Evolutionary conservation across 1,140 invertebrate genomes (phyloP), one percentile per base, ranked within the genome.

Genomic region (Coptotermes formosanus): DNA sequence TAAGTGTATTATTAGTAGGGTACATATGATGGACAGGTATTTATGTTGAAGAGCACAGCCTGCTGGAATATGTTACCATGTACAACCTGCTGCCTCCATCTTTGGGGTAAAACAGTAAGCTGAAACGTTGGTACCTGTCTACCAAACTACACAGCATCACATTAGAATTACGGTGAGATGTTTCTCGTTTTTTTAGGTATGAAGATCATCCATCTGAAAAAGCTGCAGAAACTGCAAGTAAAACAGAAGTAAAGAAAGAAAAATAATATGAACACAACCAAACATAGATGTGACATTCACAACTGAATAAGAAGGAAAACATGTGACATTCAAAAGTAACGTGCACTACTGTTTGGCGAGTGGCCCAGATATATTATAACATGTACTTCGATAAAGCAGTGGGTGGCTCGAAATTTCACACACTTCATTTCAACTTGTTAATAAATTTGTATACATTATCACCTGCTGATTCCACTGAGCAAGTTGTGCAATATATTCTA

Each of bases 201-300:
- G 94, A 95, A 89, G 94, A 95, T 91, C 93, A 94, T 91, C 93
- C 94, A 48, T 91, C 92, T 86, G 91, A 91, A 82, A 89, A 90
- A 85, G 87, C 90, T 0, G 90, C 92, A 86, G 91, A 91, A 86
- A 90, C 91, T 69, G 89, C 89, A 85, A 90, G 91, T 30, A 90
- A 91, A 87, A 88, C 88, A 86, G 90, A 90, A 83, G 86, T 84
- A 1, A 91, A 91, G 86, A 92, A 92, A 87, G 90, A 91, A 55
- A 91, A 92, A 89, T 92, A 91, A 90, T 82, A 30, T 75, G 64
- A 75, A 75, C 14, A 75, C 64, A 75, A 75, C 64, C 0, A n/a
- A 30, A 30, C n/a, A 75, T 8, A n/a, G 14, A 75, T 75, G 12
- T 75, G n/a, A 12, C 64, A 30, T 75, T 38, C 30, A 30, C 14